These are phyloP conservation scores for Pammene aurita DNA, from an alignment of 2,888 invertebrate genomes.

Conservation along the genomic window DNA sequence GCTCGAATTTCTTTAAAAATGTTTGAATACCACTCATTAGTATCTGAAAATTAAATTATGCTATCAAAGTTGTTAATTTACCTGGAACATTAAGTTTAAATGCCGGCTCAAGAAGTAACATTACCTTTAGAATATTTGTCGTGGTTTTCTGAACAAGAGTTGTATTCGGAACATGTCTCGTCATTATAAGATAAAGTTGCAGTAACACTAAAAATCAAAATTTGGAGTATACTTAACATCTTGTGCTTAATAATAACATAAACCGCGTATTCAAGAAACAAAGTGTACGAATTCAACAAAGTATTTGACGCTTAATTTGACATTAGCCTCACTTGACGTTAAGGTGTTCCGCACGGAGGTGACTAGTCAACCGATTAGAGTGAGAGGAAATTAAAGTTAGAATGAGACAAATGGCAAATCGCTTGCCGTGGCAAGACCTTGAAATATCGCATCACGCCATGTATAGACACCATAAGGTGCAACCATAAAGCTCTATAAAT, in stretches of 20 bases:
- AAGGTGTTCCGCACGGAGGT: too few species aligned
- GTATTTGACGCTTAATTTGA: too few species aligned
- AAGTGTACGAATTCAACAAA: too few species aligned
- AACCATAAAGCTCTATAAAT: too few species aligned
- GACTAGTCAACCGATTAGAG: too few species aligned
- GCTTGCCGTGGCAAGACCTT: too few species aligned
- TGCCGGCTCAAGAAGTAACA: not conserved
- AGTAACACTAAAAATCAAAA: conserved; percentile 7
- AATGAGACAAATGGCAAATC: too few species aligned
- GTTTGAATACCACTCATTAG: conserved; percentile 70
- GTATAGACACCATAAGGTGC: too few species aligned
- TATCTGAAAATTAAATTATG: conserved; percentile 64
- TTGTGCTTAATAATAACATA: not conserved
- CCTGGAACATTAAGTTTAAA: not conserved
- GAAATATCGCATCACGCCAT: too few species aligned
- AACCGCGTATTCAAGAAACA: not conserved
- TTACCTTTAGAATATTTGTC: conserved; percentile 57
- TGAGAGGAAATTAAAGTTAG: too few species aligned
- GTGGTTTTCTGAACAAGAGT: conserved; percentile 47
- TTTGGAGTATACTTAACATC: conserved; percentile 8
- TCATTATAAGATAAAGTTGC: conserved; percentile 27
- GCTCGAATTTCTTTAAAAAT: conserved; percentile 73
- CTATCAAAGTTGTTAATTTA: not conserved
- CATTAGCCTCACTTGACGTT: too few species aligned
- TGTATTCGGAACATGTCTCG: conserved; percentile 26